Conservation (phyloP, 2,113 vertebrate species). For the Lampris incognitus region DNA sequence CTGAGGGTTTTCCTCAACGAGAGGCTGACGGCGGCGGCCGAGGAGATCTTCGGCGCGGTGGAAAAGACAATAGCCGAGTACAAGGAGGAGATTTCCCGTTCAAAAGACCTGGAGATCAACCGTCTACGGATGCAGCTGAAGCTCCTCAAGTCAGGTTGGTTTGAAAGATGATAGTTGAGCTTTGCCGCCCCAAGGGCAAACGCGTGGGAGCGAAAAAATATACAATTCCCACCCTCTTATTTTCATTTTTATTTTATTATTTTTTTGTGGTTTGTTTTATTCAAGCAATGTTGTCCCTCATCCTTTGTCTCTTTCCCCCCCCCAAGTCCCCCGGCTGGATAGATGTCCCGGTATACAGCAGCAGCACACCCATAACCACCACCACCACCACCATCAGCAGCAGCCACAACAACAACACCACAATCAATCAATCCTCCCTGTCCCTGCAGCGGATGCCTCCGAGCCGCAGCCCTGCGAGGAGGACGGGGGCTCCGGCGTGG, state of each 20-base stretch:
- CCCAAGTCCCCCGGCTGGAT: slow-evolving; percentile 38
- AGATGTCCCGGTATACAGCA: slow-evolving; percentile 46
- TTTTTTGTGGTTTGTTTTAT: neutral
- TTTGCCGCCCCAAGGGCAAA: neutral
- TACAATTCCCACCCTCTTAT: neutral
- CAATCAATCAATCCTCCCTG: slow-evolving; percentile 45
- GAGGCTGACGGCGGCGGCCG: slow-evolving; percentile 65
- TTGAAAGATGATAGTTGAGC: neutral
- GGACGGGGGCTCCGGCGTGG: slow-evolving; percentile 50
- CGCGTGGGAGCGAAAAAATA: neutral
- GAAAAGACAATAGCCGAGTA: slow-evolving; percentile 72
- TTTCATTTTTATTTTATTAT: neutral
- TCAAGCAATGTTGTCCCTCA: neutral
- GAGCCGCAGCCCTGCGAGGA: slow-evolving; percentile 53
- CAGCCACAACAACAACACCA: slow-evolving; percentile 22
- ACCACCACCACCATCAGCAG: slow-evolving; percentile 43
- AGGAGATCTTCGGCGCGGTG: slow-evolving; percentile 72
- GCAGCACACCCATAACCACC: slow-evolving; percentile 44
- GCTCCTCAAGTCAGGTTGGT: slow-evolving; percentile 70
- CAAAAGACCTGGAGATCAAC: slow-evolving; percentile 74
- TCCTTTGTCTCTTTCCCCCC: neutral
- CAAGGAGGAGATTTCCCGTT: slow-evolving; percentile 70
- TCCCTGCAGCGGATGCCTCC: slow-evolving; percentile 44
- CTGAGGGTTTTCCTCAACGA: slow-evolving; percentile 69
- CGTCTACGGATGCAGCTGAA: slow-evolving; percentile 70